Evolutionary conservation across 2,797 vertebrate genomes (phyloP).

Genomic region (Zalophus californianus): DNA sequence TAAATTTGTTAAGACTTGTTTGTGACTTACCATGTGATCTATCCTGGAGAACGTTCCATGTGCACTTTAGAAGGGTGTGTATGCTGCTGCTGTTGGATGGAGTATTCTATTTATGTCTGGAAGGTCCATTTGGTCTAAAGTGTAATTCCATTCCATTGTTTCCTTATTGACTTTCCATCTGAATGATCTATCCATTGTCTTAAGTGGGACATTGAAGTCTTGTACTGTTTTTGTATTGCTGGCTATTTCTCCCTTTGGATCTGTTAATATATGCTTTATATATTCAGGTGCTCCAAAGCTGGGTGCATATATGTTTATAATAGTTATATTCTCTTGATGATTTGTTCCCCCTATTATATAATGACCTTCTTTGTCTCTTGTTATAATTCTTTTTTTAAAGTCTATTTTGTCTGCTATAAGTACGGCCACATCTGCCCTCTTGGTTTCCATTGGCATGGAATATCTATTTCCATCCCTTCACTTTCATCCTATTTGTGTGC

Average conservation of each 20-base stretch:
- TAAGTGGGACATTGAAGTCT: neutral
- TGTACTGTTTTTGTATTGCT: neutral
- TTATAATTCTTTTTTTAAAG: neutral
- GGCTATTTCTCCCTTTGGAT: neutral
- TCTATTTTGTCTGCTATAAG: neutral
- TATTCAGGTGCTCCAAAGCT: neutral
- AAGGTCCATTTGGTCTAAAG: neutral
- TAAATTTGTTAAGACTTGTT: neutral
- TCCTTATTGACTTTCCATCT: neutral
- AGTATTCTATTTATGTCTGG: neutral
- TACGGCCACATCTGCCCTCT: neutral
- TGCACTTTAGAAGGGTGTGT: neutral
- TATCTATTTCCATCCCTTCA: neutral
- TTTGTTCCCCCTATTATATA: neutral
- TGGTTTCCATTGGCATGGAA: neutral
- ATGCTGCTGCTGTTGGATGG: neutral
- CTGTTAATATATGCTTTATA: neutral
- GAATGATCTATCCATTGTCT: neutral
- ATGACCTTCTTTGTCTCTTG: neutral
- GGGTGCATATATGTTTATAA: neutral
- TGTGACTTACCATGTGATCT: neutral
- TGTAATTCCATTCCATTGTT: neutral
- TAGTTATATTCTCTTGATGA: neutral
- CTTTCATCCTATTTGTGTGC: neutral
- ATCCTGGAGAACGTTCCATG: neutral